Evolutionary conservation across 2,888 invertebrate genomes (phyloP), one percentile per base, ranked within the genome.

Genomic region (Neria commutata): DNA sequence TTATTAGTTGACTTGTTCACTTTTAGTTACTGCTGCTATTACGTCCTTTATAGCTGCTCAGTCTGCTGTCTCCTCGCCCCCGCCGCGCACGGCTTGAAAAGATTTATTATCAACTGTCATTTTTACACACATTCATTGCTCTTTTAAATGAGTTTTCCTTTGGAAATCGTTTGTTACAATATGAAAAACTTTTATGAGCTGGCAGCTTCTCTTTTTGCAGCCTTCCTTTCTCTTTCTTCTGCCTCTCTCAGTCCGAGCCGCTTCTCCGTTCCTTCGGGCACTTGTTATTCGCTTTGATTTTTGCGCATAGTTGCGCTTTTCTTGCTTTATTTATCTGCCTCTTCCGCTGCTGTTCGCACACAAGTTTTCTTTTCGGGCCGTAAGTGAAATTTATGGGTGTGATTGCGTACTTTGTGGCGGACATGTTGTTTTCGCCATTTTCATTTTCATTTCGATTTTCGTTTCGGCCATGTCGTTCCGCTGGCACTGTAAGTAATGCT

Each of bases 21-120:
- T 37, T 37, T 37, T 37, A n/a, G 37, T 37, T 37, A 37, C 11
- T 24, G 10, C 48, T 25, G n/a, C 48, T n/a, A 25, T 48, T 48
- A 11, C 3, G 48, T n/a, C n/a, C 3, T 48, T 23, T 48, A 23
- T n/a, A n/a, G n/a, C n/a, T n/a, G n/a, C n/a, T n/a, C n/a, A n/a
- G n/a, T n/a, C n/a, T n/a, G n/a, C n/a, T n/a, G n/a, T n/a, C n/a
- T n/a, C n/a, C n/a, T n/a, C n/a, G n/a, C n/a, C n/a, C n/a, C n/a
- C n/a, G n/a, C n/a, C n/a, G n/a, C n/a, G n/a, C n/a, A n/a, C n/a
- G n/a, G 45, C 29, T 16, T 23, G 14, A 26, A 52, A 60, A 73
- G 73, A 73, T 73, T 76, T 73, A 73, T 73, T 76, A 71, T 71
- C 67, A 64, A 63, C 56, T 74, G 72, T 72, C 72, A 71, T 61